Percentiles rank a stretch among this genome's conserved stretches.
Evolutionary conservation across 2,888 invertebrate species (phyloP).

Genomic region (Epistrophe grossulariae): DNA sequence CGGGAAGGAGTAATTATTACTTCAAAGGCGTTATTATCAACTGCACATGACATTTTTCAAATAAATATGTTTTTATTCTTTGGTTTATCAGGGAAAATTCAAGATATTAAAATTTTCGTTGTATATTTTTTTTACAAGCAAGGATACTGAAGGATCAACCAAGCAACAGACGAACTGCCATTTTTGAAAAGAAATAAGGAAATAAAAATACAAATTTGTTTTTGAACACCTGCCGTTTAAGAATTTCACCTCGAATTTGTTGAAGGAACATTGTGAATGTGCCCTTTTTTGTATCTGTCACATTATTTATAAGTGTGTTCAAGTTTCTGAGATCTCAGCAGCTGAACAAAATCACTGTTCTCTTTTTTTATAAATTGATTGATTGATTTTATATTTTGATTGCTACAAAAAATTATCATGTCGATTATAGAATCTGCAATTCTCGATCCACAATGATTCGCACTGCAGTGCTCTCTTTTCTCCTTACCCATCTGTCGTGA

Average conservation of each 20-base stretch:
- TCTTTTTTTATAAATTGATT: too few relatives aligned
- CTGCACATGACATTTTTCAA: conserved; percentile 66
- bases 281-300: too few relatives aligned
- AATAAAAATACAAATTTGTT: background rate
- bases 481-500: too few relatives aligned
- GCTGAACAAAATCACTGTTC: too few relatives aligned
- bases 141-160: conserved; percentile 43
- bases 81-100: background rate
- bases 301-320: background rate
- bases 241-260: conserved; percentile 10
- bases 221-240: conserved; percentile 57
- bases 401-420: too few relatives aligned
- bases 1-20: conserved; percentile 78
- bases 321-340: background rate
- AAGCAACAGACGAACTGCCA: conserved; percentile 60
- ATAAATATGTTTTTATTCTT: conserved; percentile 2
- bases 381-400: too few relatives aligned
- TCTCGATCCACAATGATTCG: too few relatives aligned
- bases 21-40: conserved; percentile 74
- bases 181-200: conserved; percentile 53
- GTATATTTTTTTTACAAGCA: background rate
- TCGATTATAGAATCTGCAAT: too few relatives aligned
- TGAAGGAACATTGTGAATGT: background rate
- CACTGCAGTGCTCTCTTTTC: too few relatives aligned
- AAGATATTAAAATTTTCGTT: background rate